A percentile compares a stretch with the other conserved stretches of the same genome.
Conservation (phyloP, 2,888 invertebrate genomes). For the Furcula furcula region DNA sequence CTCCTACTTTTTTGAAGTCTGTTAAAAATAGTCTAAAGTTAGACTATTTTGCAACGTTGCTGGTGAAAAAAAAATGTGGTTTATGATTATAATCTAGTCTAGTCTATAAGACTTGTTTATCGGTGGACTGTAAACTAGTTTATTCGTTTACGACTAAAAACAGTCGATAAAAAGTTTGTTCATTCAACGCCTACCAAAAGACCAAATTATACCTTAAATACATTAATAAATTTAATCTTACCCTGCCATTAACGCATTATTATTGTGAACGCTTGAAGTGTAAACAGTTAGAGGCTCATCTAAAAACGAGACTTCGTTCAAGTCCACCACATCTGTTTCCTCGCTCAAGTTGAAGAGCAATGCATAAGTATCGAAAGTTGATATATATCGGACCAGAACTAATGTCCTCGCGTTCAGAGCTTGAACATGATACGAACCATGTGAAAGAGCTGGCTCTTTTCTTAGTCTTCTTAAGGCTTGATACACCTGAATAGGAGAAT, state of each 20-base stretch:
- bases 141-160: too few species aligned
- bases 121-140: too few species aligned
- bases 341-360: constrained; percentile 79
- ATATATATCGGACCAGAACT: constrained; percentile 44
- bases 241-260: constrained; percentile 43
- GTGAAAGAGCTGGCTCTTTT: constrained; percentile 57
- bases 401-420: constrained; percentile 47
- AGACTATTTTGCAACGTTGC: too few species aligned
- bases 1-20: too few species aligned
- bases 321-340: constrained; percentile 53
- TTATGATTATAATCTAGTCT: too few species aligned
- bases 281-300: constrained; percentile 43
- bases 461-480: constrained; percentile 76
- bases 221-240: constrained; percentile 37
- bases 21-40: too few species aligned
- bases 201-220: too few species aligned
- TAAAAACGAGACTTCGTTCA: constrained; percentile 40
- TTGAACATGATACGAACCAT: constrained; percentile 55
- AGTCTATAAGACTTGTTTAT: too few species aligned
- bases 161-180: too few species aligned
- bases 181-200: too few species aligned
- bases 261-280: constrained; percentile 53
- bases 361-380: constrained; percentile 49
- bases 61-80: too few species aligned
- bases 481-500: constrained; percentile 70